phyloP scores from a whole-genome alignment of 2,113 vertebrate species.

The Hippocampus zosterae region DNA sequence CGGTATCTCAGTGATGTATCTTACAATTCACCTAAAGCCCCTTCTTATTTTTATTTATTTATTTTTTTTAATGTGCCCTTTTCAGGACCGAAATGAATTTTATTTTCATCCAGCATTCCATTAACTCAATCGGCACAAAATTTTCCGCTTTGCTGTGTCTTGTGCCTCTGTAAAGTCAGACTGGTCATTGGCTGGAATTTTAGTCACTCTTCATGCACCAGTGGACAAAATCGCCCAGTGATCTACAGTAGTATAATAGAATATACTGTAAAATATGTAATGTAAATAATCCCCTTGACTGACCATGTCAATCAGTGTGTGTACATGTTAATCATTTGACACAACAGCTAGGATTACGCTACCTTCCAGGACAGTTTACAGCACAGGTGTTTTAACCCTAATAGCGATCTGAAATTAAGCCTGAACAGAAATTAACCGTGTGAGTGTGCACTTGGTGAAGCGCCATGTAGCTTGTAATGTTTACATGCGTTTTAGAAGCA shows the following conservation, averaged over 20 bases:
- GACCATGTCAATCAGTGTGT: background rate
- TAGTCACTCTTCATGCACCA: no score
- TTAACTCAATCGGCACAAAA: background rate
- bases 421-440: conserved; percentile 12
- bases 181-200: background rate
- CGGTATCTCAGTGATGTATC: background rate
- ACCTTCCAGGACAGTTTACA: no score
- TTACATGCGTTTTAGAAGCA: conserved; percentile 29
- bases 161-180: background rate
- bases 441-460: conserved; percentile 25
- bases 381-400: background rate
- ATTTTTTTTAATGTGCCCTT: background rate
- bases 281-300: background rate
- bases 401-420: conserved; percentile 8
- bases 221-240: no score
- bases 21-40: background rate
- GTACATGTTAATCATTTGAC: no score
- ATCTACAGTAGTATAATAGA: no score
- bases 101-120: background rate
- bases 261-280: background rate
- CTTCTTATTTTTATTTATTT: background rate
- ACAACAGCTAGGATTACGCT: no score
- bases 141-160: background rate
- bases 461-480: conserved; percentile 27
- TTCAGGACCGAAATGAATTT: background rate